Evolutionary conservation across 1,140 invertebrate species (phyloP), one percentile per base, ranked within the genome.

Genomic region (Procambarus virginalis): DNA sequence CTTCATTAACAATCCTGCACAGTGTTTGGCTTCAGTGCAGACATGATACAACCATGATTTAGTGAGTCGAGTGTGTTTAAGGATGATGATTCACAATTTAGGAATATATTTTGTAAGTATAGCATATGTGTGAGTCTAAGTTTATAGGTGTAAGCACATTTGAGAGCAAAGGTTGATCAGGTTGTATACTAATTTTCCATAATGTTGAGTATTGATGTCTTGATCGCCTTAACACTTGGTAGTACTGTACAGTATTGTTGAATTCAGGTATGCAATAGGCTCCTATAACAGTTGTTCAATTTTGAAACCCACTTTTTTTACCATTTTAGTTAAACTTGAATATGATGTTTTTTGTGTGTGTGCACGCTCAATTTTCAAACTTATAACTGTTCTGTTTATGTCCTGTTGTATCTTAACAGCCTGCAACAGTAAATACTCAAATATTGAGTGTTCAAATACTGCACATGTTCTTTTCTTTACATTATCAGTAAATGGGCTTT

Each of bases 111-210:
- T 12, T 6, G 55, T 58, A 58, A 58, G 12, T 58, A 58, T 58
- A 12, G 8, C 55, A 58, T 58, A 58, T 12, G 6, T 6, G 6
- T 6, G 55, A 9, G 6, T 6, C 55, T 58, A 58, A 81, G 58
- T 88, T 88, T 88, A 88, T 88, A 82, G 86, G 86, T 88, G 86
- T 88, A 88, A 88, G 86, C 86, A 88, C 86, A 81, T 82, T 70
- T 88, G 78, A 82, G 78, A 64, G 70, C 75, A 77, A 78, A 55
- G 75, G 84, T 70, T 34, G 34, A 34, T 58, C 78, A 88, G 86
- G 86, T 88, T 81, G 86, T 88, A 88, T 84, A n/a, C n/a, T 70
- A 75, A 34, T 14, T 51, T 78, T 12, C 60, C 12, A 45, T 64
- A 6, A 48, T 60, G 22, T 81, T 34, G 77, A 81, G 80, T 64